These are phyloP conservation scores for Manacus vitellinus DNA, from an alignment of 2,113 vertebrate species.

Conservation along the genomic window DNA sequence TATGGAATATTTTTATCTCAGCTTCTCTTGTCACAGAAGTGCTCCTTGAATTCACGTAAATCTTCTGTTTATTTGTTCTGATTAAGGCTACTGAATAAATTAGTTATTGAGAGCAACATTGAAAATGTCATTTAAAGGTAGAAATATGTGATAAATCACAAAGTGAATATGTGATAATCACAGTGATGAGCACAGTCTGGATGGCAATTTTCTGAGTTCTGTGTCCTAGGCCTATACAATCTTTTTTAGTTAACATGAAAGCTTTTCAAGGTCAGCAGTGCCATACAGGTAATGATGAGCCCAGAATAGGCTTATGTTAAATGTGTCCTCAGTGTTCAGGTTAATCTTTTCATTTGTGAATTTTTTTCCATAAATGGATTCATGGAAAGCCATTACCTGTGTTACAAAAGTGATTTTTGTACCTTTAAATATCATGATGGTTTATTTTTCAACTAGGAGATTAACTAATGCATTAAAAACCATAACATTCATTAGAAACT, in stretches of 20 bases:
- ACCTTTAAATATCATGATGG: not conserved
- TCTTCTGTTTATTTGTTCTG: not conserved
- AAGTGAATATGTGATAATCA: not conserved
- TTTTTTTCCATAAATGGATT: not conserved
- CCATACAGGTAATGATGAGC: constrained; percentile 22
- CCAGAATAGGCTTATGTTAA: constrained; percentile 40
- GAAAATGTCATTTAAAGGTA: not conserved
- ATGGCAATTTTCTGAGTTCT: not conserved
- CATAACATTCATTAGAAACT: not conserved
- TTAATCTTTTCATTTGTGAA: constrained; percentile 58
- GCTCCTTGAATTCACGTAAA: not conserved
- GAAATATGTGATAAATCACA: not conserved
- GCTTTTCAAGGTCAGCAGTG: constrained; percentile 61
- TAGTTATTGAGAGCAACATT: not conserved
- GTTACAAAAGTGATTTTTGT: not conserved
- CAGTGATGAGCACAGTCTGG: not conserved
- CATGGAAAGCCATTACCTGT: not conserved
- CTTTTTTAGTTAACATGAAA: constrained; percentile 2
- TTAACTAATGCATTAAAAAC: not conserved
- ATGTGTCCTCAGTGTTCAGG: constrained; percentile 21
- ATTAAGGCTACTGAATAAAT: not conserved
- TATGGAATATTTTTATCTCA: not conserved
- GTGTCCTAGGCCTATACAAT: not conserved
- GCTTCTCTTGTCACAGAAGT: not conserved
- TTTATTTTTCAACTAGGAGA: constrained; percentile 1